Evolutionary conservation across 2,888 invertebrate genomes (phyloP).

Genomic region (Vesta saturnalis): DNA sequence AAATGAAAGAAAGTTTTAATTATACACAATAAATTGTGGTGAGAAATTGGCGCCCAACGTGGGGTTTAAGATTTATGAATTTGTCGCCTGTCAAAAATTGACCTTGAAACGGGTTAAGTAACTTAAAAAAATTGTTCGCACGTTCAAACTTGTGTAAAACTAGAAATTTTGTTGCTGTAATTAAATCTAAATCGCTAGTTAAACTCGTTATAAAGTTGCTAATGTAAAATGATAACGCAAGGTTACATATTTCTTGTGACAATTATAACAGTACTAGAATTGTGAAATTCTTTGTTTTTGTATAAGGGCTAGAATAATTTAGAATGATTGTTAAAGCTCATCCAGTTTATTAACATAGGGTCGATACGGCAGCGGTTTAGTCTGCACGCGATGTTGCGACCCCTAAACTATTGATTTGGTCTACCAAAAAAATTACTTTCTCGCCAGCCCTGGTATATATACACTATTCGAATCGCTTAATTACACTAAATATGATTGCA

Average conservation of each 20-base stretch:
- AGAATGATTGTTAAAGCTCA: background rate
- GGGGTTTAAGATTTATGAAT: no score
- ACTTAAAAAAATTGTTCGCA: no score
- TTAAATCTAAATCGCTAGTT: background rate
- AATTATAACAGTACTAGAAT: slow-evolving; percentile 22
- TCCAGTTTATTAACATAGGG: background rate
- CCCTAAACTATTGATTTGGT: slow-evolving; percentile 30
- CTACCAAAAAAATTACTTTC: background rate
- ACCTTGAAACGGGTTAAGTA: background rate
- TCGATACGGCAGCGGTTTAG: slow-evolving; percentile 10
- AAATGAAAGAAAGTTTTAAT: no score
- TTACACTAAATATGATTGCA: slow-evolving; percentile 28
- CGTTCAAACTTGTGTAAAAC: no score
- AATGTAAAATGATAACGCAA: slow-evolving; percentile 17
- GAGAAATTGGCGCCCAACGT: background rate
- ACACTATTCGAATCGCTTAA: background rate
- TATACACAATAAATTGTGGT: no score
- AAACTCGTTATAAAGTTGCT: slow-evolving; percentile 8
- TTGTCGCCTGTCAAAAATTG: no score
- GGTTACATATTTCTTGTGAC: slow-evolving; percentile 21
- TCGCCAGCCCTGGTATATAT: background rate
- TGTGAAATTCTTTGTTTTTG: no score
- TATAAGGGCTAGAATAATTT: slow-evolving; percentile 6
- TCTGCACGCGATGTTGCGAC: slow-evolving; percentile 33
- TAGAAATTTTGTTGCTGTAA: no score